These are phyloP conservation scores for Hirundo rustica DNA, from an alignment of 2,797 vertebrate species.

Conservation along the genomic window DNA sequence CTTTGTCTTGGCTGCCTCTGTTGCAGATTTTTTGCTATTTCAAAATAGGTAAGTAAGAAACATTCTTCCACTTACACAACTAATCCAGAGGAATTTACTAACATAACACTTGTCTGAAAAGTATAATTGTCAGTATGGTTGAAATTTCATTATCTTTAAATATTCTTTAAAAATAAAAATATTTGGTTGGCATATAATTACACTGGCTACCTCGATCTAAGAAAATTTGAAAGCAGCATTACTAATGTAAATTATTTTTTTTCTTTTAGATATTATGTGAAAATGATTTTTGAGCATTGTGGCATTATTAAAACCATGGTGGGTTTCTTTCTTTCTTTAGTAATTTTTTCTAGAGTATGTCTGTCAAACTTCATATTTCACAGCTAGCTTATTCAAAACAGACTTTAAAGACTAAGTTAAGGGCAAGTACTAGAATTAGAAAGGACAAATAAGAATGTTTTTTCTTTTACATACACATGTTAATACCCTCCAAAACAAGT, in stretches of 20 bases:
- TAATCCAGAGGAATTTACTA: neutral
- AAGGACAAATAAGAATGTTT: neutral
- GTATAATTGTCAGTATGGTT: neutral
- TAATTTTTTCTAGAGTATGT: neutral
- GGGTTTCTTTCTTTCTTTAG: neutral
- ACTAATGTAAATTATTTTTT: neutral
- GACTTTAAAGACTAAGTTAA: slow-evolving; percentile 3
- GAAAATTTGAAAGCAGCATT: neutral
- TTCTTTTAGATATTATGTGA: neutral
- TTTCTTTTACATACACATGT: neutral
- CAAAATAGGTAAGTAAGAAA: slow-evolving; percentile 85
- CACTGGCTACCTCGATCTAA: neutral
- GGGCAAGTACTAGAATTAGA: neutral
- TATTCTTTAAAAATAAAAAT: neutral
- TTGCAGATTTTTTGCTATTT: slow-evolving; percentile 81
- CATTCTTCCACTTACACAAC: neutral
- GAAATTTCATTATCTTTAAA: neutral
- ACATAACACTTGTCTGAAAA: neutral
- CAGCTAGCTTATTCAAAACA: slow-evolving; percentile 41
- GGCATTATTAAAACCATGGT: neutral
- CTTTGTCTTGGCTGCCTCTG: slow-evolving; percentile 88
- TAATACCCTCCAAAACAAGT: neutral
- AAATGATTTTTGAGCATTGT: neutral
- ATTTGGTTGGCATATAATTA: neutral
- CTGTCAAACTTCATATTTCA: slow-evolving; percentile 45